Evolutionary conservation across 2,888 invertebrate genomes (phyloP).

Genomic region (Fragum whitleyi): DNA sequence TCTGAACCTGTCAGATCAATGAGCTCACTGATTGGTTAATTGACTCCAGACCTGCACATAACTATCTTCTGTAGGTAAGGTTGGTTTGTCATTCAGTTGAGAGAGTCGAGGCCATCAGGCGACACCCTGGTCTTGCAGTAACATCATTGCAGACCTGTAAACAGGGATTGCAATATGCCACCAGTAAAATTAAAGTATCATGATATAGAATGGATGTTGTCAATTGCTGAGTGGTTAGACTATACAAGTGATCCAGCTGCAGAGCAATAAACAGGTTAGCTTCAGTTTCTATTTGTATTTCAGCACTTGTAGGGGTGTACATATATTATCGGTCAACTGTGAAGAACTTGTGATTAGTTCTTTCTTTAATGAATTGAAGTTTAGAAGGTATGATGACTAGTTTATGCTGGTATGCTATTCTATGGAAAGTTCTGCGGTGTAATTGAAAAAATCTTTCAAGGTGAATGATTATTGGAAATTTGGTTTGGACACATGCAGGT

Average conservation of each 20-base stretch:
- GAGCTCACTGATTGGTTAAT: constrained; percentile 56
- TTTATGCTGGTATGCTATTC: too few relatives aligned
- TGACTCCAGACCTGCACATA: constrained; percentile 52
- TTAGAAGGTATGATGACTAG: too few relatives aligned
- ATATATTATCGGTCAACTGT: constrained; percentile 11
- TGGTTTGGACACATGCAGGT: neutral
- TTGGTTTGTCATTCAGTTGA: constrained; percentile 61
- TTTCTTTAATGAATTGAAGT: neutral
- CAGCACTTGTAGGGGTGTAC: neutral
- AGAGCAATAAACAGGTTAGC: constrained; percentile 40
- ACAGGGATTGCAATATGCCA: constrained; percentile 54
- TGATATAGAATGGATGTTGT: constrained; percentile 64
- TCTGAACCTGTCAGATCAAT: constrained; percentile 50
- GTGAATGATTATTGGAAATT: neutral
- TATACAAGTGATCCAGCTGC: constrained; percentile 10
- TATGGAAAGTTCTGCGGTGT: too few relatives aligned
- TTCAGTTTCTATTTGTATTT: neutral
- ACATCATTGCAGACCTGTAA: constrained; percentile 62
- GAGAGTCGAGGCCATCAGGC: constrained; percentile 47
- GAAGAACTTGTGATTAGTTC: constrained; percentile 7
- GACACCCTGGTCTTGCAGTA: constrained; percentile 64
- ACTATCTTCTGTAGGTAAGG: constrained; percentile 65
- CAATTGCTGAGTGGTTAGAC: constrained; percentile 53
- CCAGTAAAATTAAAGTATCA: constrained; percentile 51
- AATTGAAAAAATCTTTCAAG: neutral